phyloP scores from a whole-genome alignment of 2,113 vertebrate species.

The Dasyornis broadbenti region DNA sequence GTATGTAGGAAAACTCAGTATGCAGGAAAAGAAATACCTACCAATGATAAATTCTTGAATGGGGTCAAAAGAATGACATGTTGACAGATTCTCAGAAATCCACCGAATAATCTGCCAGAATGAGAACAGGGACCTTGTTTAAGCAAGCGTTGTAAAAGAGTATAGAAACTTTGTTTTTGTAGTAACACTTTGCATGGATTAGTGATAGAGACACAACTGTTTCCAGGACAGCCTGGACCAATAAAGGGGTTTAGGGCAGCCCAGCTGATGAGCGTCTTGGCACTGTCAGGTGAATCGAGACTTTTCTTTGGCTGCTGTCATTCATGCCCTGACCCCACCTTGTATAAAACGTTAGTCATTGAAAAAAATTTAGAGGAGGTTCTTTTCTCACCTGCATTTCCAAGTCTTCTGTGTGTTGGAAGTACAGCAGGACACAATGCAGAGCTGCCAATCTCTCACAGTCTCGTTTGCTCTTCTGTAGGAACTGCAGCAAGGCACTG shows the following conservation, averaged over 20 bases:
- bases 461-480: slow-evolving; percentile 69
- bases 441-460: slow-evolving; percentile 81
- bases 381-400: slow-evolving; percentile 69
- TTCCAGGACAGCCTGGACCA: not conserved
- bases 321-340: not conserved
- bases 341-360: not conserved
- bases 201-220: not conserved
- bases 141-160: not conserved
- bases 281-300: not conserved
- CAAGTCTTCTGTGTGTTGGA: not conserved
- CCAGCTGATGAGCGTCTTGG: not conserved
- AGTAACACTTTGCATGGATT: not conserved
- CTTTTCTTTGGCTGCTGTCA: not conserved
- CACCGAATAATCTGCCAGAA: slow-evolving; percentile 84
- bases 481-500: slow-evolving; percentile 71
- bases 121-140: not conserved
- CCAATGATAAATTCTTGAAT: slow-evolving; percentile 94
- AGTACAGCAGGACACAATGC: slow-evolving; percentile 82
- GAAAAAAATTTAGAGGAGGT: not conserved
- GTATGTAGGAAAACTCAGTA: not conserved
- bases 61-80: slow-evolving; percentile 84
- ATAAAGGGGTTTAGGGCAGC: not conserved
- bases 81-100: slow-evolving; percentile 83
- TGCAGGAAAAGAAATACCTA: slow-evolving; percentile 63
- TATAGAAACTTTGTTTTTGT: not conserved